Conservation (phyloP, 2,113 vertebrate genomes). For the Rhinolophus ferrumequinum region DNA sequence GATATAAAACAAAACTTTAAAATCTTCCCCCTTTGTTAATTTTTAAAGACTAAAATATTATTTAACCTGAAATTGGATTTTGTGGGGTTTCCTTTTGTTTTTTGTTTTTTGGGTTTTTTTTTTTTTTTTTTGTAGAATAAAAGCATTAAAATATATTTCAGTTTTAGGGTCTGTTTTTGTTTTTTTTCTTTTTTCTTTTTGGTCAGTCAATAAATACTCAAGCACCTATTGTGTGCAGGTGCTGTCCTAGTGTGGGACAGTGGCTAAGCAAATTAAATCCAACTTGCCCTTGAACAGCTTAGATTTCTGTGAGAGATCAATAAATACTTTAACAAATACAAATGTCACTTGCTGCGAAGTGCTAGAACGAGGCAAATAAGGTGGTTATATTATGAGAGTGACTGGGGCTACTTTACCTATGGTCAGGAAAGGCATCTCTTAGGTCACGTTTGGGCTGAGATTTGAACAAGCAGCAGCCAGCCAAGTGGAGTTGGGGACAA, state of each 20-base stretch:
- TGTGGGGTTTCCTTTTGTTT: neutral
- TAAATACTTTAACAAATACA: neutral
- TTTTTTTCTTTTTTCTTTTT: neutral
- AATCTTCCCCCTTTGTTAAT: conserved; percentile 62
- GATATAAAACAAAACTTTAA: conserved; percentile 52
- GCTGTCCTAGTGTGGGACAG: neutral
- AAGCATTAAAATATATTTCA: conserved; percentile 64
- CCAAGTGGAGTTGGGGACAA: neutral
- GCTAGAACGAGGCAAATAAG: neutral
- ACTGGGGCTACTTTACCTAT: neutral
- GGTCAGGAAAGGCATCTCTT: neutral
- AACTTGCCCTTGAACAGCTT: neutral
- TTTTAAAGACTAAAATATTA: conserved; percentile 72
- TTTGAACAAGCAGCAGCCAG: neutral
- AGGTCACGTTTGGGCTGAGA: neutral
- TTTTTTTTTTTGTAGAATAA: conserved; percentile 72
- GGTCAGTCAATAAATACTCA: neutral
- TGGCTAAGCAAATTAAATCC: neutral
- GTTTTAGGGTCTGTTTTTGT: conserved; percentile 56
- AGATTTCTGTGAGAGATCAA: neutral
- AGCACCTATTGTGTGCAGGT: neutral
- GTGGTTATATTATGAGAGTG: no score
- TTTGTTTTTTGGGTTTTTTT: no score
- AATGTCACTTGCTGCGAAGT: neutral
- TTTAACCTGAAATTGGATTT: conserved; percentile 68